Conservation (phyloP, 2,797 vertebrate genomes). For the Okamejei kenojei region DNA sequence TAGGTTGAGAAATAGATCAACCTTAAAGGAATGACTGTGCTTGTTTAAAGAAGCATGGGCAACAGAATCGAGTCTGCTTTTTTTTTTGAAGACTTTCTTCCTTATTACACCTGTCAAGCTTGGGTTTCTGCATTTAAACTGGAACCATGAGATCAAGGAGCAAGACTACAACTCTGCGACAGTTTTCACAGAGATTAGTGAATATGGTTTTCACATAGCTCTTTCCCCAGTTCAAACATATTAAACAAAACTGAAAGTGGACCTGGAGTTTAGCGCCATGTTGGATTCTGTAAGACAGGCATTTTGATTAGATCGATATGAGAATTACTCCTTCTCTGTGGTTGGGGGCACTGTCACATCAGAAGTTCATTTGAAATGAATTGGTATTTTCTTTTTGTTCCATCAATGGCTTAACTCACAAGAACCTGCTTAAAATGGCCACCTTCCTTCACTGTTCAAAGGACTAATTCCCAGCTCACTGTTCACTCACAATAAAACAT, state of each 20-base stretch:
- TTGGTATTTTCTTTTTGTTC: slow-evolving; percentile 11
- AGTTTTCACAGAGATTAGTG: background rate
- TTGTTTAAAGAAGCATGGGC: background rate
- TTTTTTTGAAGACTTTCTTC: background rate
- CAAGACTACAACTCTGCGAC: background rate
- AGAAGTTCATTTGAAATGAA: slow-evolving; percentile 27
- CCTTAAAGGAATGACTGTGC: background rate
- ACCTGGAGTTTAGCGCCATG: background rate
- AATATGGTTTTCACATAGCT: background rate
- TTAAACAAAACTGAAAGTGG: background rate
- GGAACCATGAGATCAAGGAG: background rate
- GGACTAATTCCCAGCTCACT: slow-evolving; percentile 13
- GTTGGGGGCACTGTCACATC: background rate
- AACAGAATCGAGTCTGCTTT: background rate
- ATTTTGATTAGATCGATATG: background rate
- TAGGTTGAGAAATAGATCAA: background rate
- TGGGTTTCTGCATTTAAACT: background rate
- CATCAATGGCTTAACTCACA: slow-evolving; percentile 24
- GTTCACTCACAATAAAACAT: slow-evolving; percentile 32
- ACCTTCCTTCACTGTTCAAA: slow-evolving; percentile 28
- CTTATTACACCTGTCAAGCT: background rate
- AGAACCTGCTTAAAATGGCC: slow-evolving; percentile 31
- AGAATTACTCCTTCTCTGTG: background rate
- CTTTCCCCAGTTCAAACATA: slow-evolving; percentile 10
- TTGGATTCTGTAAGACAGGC: background rate